phyloP scores from a whole-genome alignment of 2,113 vertebrate species.

The Psilopogon haemacephalus region DNA sequence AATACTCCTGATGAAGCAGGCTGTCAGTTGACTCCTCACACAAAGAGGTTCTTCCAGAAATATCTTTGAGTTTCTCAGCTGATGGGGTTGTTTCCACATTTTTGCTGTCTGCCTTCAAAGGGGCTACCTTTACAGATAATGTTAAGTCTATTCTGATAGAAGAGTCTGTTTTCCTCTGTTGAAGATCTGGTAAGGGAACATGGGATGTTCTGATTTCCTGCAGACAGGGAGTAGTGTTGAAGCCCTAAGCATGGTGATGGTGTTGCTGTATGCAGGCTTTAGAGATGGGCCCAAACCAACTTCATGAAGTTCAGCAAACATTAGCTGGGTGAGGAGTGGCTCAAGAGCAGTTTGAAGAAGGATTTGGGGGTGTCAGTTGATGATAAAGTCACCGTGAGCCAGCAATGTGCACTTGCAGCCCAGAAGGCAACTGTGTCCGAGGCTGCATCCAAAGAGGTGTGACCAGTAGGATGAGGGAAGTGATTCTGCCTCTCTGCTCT shows the following conservation, averaged over 20 bases:
- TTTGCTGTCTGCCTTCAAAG: background rate
- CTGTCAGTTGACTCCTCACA: background rate
- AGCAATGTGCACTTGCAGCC: no score
- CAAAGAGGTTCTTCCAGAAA: constrained; percentile 22
- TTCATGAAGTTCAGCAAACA: no score
- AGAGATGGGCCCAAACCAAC: no score
- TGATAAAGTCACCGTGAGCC: no score
- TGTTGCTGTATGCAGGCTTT: no score
- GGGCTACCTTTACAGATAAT: background rate
- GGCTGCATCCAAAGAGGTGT: no score
- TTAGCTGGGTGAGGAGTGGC: no score
- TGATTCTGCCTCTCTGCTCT: no score
- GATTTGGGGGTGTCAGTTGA: no score
- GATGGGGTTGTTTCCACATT: background rate
- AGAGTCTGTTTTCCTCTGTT: background rate
- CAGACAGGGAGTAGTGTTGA: background rate
- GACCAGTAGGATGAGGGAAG: no score
- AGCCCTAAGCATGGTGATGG: background rate
- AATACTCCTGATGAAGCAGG: background rate
- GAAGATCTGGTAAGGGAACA: background rate
- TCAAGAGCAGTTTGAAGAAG: no score
- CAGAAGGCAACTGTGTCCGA: no score
- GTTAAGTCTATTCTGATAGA: background rate
- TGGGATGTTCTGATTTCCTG: background rate
- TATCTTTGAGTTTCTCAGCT: background rate